Evolutionary conservation across 2,113 vertebrate genomes (phyloP), one percentile per base, ranked within the genome.

Genomic region (Oryzias celebensis): DNA sequence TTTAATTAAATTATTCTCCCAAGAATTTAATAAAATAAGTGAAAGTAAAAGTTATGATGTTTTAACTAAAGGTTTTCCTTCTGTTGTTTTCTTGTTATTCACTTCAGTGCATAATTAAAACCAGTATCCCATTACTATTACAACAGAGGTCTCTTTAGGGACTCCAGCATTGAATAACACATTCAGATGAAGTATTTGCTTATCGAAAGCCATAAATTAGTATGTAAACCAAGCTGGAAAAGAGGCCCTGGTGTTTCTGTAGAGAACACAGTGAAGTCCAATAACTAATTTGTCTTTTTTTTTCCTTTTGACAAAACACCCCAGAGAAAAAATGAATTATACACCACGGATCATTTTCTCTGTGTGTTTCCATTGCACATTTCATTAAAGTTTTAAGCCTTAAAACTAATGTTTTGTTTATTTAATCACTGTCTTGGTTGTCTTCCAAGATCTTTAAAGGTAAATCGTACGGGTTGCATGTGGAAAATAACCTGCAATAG

Each of bases 181-280:
- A 62, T 70, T 61, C 47, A 26, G 46, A 36, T 0, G 4, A 28
- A 53, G 55, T 18, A 36, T 62, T 79, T 52, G 43, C 68, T 7
- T 6, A 2, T 20, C 4, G 42, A 66, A 45, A 67, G 43, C 51
- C 55, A 77, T 68, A 57, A 80, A 75, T 86, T 69, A 80, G 26
- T 17, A 4, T 41, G 64, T 52, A 59, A 67, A 78, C 58, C 60
- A 65, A 41, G 31, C 36, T 43, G 17, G 43, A 52, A 20, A 3
- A 2, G 26, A 44, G 31, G 63, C 10, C 17, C 13, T 45, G 44
- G 10, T 20, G 42, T 22, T 49, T 59, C 41, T 15, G 47, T 20
- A 61, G 42, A 67, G 60, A 24, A 20, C 15, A 13, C 7, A 5
- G 14, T 8, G 2, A 45, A 48, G 14, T 17, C 36, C 42, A 62